Base-by-base conservation (phyloP, 2,888 invertebrate genomes). In the Pinctada fucata region DNA sequence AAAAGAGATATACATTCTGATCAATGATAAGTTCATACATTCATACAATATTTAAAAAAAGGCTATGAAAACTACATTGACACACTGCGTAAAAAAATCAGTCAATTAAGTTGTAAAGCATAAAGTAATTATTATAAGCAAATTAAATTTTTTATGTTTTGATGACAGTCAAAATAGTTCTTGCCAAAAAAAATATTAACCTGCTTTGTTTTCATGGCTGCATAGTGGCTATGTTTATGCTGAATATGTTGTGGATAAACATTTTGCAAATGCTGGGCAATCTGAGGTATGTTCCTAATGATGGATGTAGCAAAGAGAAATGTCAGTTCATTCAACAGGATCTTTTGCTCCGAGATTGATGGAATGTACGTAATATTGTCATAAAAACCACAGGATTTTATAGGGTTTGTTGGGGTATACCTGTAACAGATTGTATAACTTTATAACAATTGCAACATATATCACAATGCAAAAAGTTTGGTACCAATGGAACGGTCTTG, bases 181-280 rank as follows among this genome's bases (percentile, higher is more conserved):
- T 31, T 31, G 31, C 31, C 31, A 31, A 31, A 31, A 31, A 31
- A 31, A 31, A 31, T 31, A 31, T 31, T 31, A 31, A 80, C 77
- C 76, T 80, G 80, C 4, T 16, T 52, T 58, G 80, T 77, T 77
- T 80, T 80, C 10, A 66, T 51, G 45, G 77, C 77, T 45, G 45
- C 47, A 16, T 49, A 68, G n/a, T 77, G 66, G 16, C 65, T 77
- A 75, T 74, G 74, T 64, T 69, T 51, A 51, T 80, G 81, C 13
- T 72, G 10, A 47, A 78, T 31, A 45, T 78, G 81, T 16, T 50
- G 51, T 10, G 78, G 72, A 50, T 78, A 78, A 10, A 73, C 51
- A 58, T 75, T 51, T 13, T 72, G 45, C n/a, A 78, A 67, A 47
- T 31, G 10, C 4, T 48, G 16, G 45, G 49, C 72, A 8, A 75